Percentiles rank a stretch among this genome's conserved stretches.
These are phyloP conservation scores for Melanerpes aurifrons DNA, from an alignment of 2,113 vertebrate species.

Conservation along the genomic window DNA sequence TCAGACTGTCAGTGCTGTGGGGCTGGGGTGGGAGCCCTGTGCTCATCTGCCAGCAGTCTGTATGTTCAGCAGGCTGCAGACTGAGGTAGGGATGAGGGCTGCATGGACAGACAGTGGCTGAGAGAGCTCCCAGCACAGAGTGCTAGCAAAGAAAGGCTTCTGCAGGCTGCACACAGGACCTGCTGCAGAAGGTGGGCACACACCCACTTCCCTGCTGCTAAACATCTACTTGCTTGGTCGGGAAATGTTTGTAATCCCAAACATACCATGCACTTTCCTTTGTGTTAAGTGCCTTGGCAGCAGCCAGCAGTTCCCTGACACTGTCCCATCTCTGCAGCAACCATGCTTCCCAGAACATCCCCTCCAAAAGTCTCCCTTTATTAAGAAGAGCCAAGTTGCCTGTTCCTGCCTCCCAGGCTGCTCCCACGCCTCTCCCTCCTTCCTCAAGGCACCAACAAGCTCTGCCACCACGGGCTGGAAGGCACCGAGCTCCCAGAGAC, in stretches of 20 bases:
- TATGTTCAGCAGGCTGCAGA: not conserved
- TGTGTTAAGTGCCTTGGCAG: not conserved
- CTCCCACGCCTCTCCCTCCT: not conserved
- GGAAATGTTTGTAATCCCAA: not conserved
- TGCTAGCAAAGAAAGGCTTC: not conserved
- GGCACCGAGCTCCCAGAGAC: not conserved
- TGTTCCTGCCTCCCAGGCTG: not conserved
- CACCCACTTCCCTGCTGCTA: not conserved
- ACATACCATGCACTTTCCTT: not conserved
- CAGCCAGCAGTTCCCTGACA: not conserved
- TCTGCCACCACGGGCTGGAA: not conserved
- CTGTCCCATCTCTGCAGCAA: not conserved
- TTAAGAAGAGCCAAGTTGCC: not conserved
- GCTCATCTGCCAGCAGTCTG: not conserved
- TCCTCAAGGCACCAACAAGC: not conserved
- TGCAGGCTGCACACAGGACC: not conserved
- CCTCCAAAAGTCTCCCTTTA: not conserved
- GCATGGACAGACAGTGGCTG: not conserved
- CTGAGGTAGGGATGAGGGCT: not conserved
- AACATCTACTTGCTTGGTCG: not conserved
- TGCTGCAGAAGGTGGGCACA: not conserved
- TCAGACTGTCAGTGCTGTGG: fast-evolving
- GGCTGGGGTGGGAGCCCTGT: not conserved
- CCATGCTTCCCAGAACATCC: not conserved
- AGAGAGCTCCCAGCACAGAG: not conserved